These are phyloP conservation scores for Ptychadena robeensis DNA, from an alignment of 2,797 vertebrate genomes.

Conservation along the genomic window DNA sequence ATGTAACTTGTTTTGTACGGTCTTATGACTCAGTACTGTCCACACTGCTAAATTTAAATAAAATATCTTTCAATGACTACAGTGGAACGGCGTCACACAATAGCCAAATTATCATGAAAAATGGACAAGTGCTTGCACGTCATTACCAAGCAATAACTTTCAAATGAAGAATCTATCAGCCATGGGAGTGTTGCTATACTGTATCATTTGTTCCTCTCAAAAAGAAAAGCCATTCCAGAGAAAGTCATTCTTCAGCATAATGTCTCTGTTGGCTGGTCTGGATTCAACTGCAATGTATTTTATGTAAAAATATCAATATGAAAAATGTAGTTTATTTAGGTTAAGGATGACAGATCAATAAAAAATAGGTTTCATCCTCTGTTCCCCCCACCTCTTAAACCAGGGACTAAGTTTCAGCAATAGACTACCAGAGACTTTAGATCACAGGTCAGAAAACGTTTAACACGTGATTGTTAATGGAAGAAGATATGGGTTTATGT, in stretches of 20 bases:
- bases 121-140: constrained; percentile 30
- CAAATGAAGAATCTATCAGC: constrained; percentile 46
- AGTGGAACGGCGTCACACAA: constrained; percentile 23
- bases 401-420: background rate
- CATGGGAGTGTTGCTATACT: constrained; percentile 12
- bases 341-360: background rate
- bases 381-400: background rate
- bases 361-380: background rate
- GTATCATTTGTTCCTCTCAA: constrained; percentile 20
- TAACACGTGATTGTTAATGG: too few relatives aligned
- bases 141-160: constrained; percentile 51
- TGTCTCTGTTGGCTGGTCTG: background rate
- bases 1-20: constrained; percentile 10
- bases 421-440: too few relatives aligned
- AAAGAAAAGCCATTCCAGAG: constrained; percentile 22
- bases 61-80: constrained; percentile 28
- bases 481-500: too few relatives aligned
- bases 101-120: constrained; percentile 34
- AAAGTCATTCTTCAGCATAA: constrained; percentile 6
- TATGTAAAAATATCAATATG: background rate
- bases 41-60: constrained; percentile 34
- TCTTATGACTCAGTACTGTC: constrained; percentile 25
- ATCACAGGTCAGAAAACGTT: too few relatives aligned
- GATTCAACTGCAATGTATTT: background rate
- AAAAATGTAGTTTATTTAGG: background rate